These are phyloP conservation scores for Channa argus DNA, from an alignment of 2,113 vertebrate species.

Conservation along the genomic window DNA sequence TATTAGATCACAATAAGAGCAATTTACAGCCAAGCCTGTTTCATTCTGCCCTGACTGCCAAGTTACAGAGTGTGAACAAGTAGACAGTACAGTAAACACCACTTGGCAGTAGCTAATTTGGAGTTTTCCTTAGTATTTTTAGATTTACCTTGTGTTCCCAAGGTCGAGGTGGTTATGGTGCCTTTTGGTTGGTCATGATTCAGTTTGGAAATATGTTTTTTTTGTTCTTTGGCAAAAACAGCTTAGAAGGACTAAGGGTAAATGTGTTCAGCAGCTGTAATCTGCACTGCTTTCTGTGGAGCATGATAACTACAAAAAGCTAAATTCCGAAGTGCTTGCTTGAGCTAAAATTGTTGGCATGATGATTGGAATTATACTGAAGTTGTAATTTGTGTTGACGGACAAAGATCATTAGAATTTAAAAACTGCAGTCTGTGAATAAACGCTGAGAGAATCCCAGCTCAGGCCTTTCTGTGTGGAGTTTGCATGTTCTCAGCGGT, in stretches of 20 bases:
- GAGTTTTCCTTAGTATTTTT: constrained; percentile 63
- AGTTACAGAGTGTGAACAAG: constrained; percentile 27
- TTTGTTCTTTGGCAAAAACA: constrained; percentile 29
- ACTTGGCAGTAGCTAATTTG: constrained; percentile 54
- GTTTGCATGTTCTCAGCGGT: no score
- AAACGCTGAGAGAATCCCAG: no score
- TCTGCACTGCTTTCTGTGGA: background rate
- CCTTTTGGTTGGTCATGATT: constrained; percentile 48
- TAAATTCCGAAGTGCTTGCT: no score
- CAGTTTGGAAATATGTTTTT: constrained; percentile 24
- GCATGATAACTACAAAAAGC: no score
- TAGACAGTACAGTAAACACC: constrained; percentile 51
- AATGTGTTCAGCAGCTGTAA: background rate
- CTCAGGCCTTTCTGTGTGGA: no score
- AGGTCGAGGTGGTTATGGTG: constrained; percentile 49
- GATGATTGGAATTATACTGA: no score
- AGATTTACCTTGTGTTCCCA: constrained; percentile 30
- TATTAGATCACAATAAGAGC: background rate
- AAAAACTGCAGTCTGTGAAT: no score
- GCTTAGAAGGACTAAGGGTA: background rate
- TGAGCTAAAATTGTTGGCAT: no score
- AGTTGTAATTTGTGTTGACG: no score
- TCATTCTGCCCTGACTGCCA: constrained; percentile 24
- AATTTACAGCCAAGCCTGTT: constrained; percentile 1
- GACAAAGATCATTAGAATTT: no score